Conservation (phyloP, 2,113 vertebrate species). For the Poeciliopsis prolifica region DNA sequence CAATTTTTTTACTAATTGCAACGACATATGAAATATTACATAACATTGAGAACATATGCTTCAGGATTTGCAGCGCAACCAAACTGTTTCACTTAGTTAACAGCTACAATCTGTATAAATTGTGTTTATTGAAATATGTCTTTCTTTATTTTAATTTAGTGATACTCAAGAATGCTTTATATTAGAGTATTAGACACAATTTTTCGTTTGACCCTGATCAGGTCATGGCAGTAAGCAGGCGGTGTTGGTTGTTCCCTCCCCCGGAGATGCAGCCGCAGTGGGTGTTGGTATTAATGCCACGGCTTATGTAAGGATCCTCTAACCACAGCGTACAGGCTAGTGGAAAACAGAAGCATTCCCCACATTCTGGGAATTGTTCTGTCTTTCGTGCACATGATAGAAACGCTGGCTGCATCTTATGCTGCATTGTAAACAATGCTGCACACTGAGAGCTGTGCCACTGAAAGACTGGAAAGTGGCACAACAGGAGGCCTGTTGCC, state of each 20-base stretch:
- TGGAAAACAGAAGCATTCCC: conserved; percentile 58
- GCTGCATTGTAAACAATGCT: conserved; percentile 20
- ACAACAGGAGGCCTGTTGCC: not conserved
- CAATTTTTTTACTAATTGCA: not conserved
- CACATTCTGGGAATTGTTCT: conserved; percentile 66
- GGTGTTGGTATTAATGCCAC: conserved; percentile 21
- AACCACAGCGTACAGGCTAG: conserved; percentile 43
- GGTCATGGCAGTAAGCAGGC: conserved; percentile 2
- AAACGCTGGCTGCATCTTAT: conserved; percentile 14
- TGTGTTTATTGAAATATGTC: not conserved
- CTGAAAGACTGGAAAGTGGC: not conserved
- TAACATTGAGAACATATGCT: not conserved
- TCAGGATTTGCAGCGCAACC: not conserved
- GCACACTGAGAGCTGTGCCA: conserved; percentile 27
- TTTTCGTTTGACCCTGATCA: not conserved
- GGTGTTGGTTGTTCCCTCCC: not conserved
- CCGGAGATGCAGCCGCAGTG: conserved; percentile 19
- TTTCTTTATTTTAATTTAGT: not conserved
- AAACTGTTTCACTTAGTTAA: not conserved
- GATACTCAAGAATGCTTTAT: not conserved
- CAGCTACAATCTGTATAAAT: not conserved
- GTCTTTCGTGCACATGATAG: conserved; percentile 53
- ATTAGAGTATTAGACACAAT: not conserved
- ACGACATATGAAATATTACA: not conserved
- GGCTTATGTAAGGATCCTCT: conserved; percentile 38